phyloP scores from a whole-genome alignment of 2,113 vertebrate species.

The Poecilia latipinna region DNA sequence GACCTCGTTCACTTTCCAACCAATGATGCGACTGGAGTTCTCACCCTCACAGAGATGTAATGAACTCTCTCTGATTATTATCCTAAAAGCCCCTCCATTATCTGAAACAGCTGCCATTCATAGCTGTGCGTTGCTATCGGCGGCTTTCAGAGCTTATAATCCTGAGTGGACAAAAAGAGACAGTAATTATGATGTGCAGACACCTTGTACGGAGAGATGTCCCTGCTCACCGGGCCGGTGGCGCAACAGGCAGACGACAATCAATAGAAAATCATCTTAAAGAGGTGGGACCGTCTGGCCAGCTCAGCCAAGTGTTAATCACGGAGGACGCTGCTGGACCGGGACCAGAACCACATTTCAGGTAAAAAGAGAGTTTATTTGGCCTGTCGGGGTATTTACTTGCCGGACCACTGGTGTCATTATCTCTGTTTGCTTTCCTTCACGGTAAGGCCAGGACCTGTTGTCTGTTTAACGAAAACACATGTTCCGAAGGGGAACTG shows the following conservation, averaged over 20 bases:
- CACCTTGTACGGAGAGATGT: constrained; percentile 31
- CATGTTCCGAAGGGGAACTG: constrained; percentile 18
- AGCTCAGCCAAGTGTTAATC: constrained; percentile 25
- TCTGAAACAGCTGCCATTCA: constrained; percentile 42
- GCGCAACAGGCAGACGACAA: constrained; percentile 21
- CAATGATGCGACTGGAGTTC: not conserved
- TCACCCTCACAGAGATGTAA: constrained; percentile 15
- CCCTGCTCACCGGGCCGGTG: constrained; percentile 15
- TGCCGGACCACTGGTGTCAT: constrained; percentile 12
- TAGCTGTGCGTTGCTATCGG: constrained; percentile 42
- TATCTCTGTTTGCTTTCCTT: constrained; percentile 37
- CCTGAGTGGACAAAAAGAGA: constrained; percentile 11
- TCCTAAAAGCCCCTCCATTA: constrained; percentile 31
- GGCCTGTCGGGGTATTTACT: constrained; percentile 31
- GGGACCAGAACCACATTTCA: constrained; percentile 9
- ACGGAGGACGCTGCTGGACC: constrained; percentile 28
- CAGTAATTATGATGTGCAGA: constrained; percentile 40
- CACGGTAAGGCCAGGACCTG: constrained; percentile 18
- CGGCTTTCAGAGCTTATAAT: constrained; percentile 23
- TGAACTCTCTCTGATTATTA: constrained; percentile 42
- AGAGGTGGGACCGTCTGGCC: constrained; percentile 19
- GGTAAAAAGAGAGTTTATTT: constrained; percentile 34
- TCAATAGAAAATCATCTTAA: constrained; percentile 34
- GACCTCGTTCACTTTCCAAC: not conserved
- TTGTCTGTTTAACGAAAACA: constrained; percentile 46